Evolutionary conservation across 2,797 vertebrate genomes (phyloP), one percentile per base, ranked within the genome.

Genomic region (Geotrypetes seraphini): DNA sequence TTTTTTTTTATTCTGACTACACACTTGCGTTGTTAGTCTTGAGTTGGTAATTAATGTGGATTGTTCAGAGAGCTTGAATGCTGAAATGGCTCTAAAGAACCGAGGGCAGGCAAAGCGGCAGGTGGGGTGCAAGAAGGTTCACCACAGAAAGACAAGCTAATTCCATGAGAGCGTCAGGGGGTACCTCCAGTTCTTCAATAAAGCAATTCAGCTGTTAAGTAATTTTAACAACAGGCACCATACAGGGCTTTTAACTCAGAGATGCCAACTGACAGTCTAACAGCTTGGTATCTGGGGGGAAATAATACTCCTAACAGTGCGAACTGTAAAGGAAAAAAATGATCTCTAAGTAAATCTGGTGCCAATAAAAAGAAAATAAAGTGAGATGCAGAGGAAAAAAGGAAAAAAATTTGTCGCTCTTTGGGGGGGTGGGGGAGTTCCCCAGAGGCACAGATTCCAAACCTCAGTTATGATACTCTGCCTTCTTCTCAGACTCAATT

Each of bases 41-140:
- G 48, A 61, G 53, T 59, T 36, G 43, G 35, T 13, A 6, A 63
- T 57, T 51, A 57, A 64, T 53, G 47, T 60, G 34, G 48, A 51
- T 55, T 59, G 47, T 42, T 55, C 35, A 11, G 43, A 36, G 20
- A 33, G 43, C 10, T 31, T 16, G 45, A 55, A 45, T 22, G 15
- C 33, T 32, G 33, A 39, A 56, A 47, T 32, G 19, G 33, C 38
- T 33, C 45, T 41, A 39, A 37, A 39, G 19, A 1, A 11, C 1
- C 2, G n/a, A n/a, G 25, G 31, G n/a, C n/a, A n/a, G n/a, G n/a
- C n/a, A n/a, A n/a, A n/a, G n/a, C n/a, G n/a, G n/a, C n/a, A n/a
- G n/a, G n/a, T n/a, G n/a, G n/a, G n/a, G n/a, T n/a, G n/a, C n/a
- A n/a, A n/a, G n/a, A n/a, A n/a, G 6, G 53, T 28, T 25, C 43